These are phyloP conservation scores for Cyprinella venusta DNA, from an alignment of 2,797 vertebrate species.

Conservation along the genomic window DNA sequence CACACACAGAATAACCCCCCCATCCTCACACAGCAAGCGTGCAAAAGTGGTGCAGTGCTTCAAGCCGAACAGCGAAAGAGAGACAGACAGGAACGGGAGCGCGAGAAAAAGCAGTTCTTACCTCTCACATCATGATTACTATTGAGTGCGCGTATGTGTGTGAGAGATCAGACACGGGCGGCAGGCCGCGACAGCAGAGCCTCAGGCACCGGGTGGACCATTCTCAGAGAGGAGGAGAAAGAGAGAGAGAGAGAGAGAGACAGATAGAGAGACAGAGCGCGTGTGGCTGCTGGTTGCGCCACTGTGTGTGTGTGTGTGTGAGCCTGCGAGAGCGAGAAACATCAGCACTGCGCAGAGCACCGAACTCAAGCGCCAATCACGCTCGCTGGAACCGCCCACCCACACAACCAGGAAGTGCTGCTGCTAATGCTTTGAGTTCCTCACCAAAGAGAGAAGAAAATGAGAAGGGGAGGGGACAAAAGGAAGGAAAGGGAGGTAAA, in stretches of 20 bases:
- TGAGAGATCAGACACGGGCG: slow-evolving; percentile 73
- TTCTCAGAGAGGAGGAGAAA: slow-evolving; percentile 74
- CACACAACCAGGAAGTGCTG: slow-evolving; percentile 79
- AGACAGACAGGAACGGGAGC: slow-evolving; percentile 32
- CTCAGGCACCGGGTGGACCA: slow-evolving; percentile 85
- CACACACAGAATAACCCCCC: slow-evolving; percentile 23
- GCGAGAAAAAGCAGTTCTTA: slow-evolving; percentile 72
- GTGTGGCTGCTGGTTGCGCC: slow-evolving; percentile 46
- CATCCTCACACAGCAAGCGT: slow-evolving; percentile 4
- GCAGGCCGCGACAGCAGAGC: slow-evolving; percentile 81
- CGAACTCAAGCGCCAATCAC: slow-evolving; percentile 55
- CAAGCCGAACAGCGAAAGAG: slow-evolving; percentile 69
- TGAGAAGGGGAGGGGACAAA: slow-evolving; percentile 48
- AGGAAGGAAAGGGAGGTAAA: slow-evolving; percentile 49
- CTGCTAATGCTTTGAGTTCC: slow-evolving; percentile 65
- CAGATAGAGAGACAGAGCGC: slow-evolving; percentile 70
- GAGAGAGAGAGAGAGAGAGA: slow-evolving; percentile 41
- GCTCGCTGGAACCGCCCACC: slow-evolving; percentile 65
- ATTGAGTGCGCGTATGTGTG: slow-evolving; percentile 62
- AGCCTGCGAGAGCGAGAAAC: slow-evolving; percentile 65
- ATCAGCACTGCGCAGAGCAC: slow-evolving; percentile 59
- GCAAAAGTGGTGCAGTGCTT: slow-evolving; percentile 32
- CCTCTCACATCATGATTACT: slow-evolving; percentile 81
- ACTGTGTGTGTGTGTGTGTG: slow-evolving; percentile 38
- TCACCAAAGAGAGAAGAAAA: slow-evolving; percentile 46